Evolutionary conservation across 30 jellyfish, hydroid and myxozoan species (phyloP).

Genomic region (Aurelia coerulea): DNA sequence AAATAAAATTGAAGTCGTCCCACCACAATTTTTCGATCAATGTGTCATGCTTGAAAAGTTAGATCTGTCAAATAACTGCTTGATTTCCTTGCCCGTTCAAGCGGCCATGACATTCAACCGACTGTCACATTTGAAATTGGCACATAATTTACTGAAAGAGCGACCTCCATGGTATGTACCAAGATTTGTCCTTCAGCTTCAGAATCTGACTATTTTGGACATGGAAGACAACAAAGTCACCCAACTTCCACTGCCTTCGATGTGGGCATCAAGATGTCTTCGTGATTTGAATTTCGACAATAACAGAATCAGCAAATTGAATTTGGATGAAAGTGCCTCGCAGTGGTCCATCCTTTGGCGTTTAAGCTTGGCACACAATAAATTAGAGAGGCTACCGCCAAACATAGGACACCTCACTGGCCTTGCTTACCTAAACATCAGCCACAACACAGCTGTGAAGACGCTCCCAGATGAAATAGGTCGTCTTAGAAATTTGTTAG

Average conservation of each 20-base stretch:
- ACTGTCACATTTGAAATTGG: conserved; percentile 60
- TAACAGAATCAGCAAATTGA: conserved; percentile 70
- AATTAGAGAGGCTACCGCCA: conserved; percentile 57
- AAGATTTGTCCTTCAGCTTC: conserved; percentile 64
- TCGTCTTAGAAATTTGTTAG: conserved; percentile 59
- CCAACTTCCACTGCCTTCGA: conserved; percentile 81
- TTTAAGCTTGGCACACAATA: conserved; percentile 69
- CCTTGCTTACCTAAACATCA: conserved; percentile 70
- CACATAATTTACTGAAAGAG: conserved; percentile 74
- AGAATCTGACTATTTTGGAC: conserved; percentile 57
- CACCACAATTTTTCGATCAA: conserved; percentile 55
- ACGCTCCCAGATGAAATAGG: conserved; percentile 90
- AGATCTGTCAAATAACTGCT: conserved; percentile 71
- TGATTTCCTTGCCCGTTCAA: conserved; percentile 69
- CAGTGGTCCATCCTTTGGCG: conserved; percentile 54
- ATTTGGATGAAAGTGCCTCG: conserved; percentile 37
- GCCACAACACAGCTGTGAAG: conserved; percentile 59
- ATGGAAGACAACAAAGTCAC: conserved; percentile 79
- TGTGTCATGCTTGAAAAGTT: conserved; percentile 69
- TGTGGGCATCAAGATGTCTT: conserved; percentile 79
- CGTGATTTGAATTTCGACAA: conserved; percentile 69
- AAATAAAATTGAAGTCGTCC: conserved; percentile 60
- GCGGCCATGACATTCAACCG: conserved; percentile 44
- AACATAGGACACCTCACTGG: conserved; percentile 63
- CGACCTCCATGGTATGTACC: conserved; percentile 88